phyloP scores from a whole-genome alignment of 1,140 invertebrate species.

The Drusus annulatus region DNA sequence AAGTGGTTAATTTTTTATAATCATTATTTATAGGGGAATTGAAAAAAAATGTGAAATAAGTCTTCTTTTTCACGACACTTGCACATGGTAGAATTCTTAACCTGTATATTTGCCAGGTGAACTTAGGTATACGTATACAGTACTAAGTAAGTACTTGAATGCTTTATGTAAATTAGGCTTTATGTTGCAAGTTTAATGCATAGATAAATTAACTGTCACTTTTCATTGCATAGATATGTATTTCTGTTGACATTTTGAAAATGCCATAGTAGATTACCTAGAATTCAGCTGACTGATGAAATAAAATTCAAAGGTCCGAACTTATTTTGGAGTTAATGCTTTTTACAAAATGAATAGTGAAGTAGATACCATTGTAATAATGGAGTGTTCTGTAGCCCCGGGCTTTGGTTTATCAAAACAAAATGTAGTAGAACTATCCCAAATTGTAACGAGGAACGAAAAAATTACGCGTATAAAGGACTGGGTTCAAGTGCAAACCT shows the following conservation, averaged over 20 bases:
- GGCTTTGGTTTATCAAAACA: constrained; percentile 33
- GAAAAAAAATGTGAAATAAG: too few species aligned
- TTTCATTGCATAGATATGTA: not conserved
- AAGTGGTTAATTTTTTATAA: too few species aligned
- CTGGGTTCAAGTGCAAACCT: constrained; percentile 28
- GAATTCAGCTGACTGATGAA: constrained; percentile 1
- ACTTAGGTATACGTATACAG: too few species aligned
- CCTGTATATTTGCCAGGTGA: too few species aligned
- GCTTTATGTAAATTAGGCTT: too few species aligned
- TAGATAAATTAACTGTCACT: not conserved
- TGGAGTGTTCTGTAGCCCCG: constrained; percentile 5
- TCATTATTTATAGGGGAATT: too few species aligned
- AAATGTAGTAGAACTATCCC: constrained; percentile 21
- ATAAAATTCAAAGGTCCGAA: not conserved
- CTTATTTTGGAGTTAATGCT: not conserved
- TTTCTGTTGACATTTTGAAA: constrained; percentile 26
- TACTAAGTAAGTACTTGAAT: too few species aligned
- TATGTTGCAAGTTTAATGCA: not conserved
- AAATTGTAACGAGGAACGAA: constrained; percentile 18
- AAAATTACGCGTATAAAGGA: constrained; percentile 37
- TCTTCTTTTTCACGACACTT: too few species aligned
- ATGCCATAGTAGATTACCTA: not conserved
- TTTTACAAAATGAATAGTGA: constrained; percentile 9
- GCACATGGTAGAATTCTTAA: too few species aligned
- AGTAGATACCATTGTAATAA: not conserved